phyloP scores from a whole-genome alignment of 2,888 invertebrate genomes.

The Ditula angustiorana region DNA sequence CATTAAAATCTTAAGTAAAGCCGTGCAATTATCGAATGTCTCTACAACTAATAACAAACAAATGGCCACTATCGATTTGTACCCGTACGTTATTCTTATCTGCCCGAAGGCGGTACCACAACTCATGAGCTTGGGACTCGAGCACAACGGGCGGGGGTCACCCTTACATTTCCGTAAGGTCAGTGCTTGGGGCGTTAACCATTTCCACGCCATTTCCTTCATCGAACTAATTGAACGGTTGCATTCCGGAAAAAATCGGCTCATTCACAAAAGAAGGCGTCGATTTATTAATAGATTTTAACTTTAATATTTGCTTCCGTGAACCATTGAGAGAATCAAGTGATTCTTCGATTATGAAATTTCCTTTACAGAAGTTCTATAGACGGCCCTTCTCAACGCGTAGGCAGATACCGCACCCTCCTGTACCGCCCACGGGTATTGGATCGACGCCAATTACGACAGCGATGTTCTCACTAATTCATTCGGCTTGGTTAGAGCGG shows the following conservation, averaged over 20 bases:
- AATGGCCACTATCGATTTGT: neutral
- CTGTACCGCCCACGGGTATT: constrained; percentile 52
- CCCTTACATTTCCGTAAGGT: constrained; percentile 75
- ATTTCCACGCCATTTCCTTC: constrained; percentile 75
- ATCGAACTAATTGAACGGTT: constrained; percentile 57
- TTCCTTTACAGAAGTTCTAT: constrained; percentile 1
- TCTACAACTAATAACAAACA: neutral
- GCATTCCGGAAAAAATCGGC: neutral
- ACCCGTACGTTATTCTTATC: constrained; percentile 7
- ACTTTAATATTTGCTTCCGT: neutral
- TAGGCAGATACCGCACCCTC: constrained; percentile 23
- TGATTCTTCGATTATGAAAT: constrained; percentile 1
- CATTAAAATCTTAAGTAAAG: neutral
- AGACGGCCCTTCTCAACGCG: constrained; percentile 1
- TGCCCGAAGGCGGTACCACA: constrained; percentile 28
- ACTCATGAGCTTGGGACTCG: constrained; percentile 32
- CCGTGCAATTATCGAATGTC: neutral
- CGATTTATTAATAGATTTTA: neutral
- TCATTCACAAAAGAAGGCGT: neutral
- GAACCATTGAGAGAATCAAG: neutral
- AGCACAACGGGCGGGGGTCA: constrained; percentile 46
- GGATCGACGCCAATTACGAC: constrained; percentile 58
- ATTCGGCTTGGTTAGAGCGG: constrained; percentile 36
- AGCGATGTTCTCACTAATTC: constrained; percentile 45
- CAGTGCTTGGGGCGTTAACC: constrained; percentile 75